Percentiles rank a stretch among this genome's conserved stretches.
phyloP scores from a whole-genome alignment of 2,113 vertebrate species.

The Bucco capensis region DNA sequence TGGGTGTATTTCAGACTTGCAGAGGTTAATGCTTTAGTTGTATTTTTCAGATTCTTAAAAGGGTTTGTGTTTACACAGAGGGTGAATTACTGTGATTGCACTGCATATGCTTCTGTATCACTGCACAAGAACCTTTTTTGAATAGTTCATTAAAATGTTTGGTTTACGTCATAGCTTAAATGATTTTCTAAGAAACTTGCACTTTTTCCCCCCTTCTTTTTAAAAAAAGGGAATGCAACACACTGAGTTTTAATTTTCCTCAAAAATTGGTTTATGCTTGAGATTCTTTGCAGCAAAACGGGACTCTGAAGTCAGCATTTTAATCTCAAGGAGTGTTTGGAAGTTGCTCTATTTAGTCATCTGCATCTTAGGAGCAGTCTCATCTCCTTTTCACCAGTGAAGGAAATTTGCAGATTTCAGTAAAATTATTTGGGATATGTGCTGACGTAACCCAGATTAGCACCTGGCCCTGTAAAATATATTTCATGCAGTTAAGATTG shows the following conservation, averaged over 20 bases:
- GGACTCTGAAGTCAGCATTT: neutral
- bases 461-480: neutral
- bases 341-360: neutral
- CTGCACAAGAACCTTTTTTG: neutral
- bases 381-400: neutral
- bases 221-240: neutral
- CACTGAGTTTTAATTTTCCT: slow-evolving; percentile 36
- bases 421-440: neutral
- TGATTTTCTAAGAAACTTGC: neutral
- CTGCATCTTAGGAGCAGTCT: neutral
- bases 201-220: too few relatives aligned
- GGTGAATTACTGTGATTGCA: neutral
- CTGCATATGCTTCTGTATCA: neutral
- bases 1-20: slow-evolving; percentile 35
- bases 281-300: neutral
- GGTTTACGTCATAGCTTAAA: neutral
- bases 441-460: neutral
- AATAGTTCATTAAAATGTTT: neutral
- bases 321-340: neutral
- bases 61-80: neutral
- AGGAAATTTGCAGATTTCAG: neutral
- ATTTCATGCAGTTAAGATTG: neutral
- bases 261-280: slow-evolving; percentile 38
- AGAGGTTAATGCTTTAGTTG: neutral
- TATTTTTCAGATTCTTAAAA: neutral